These are phyloP conservation scores for Tromatobia lineatoria DNA, from an alignment of 2,888 invertebrate species.

Conservation along the genomic window DNA sequence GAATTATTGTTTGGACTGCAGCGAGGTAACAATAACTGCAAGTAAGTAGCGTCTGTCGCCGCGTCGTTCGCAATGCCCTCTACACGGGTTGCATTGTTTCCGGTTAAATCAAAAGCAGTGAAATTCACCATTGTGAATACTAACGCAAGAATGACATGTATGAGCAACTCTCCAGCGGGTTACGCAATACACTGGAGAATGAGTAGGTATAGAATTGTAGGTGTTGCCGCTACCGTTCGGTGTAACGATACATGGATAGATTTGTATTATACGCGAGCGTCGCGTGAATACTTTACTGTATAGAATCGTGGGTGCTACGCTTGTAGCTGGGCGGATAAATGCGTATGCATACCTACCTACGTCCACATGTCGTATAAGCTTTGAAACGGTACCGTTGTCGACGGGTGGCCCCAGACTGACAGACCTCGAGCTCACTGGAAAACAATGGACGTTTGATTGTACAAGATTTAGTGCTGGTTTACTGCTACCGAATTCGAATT, in stretches of 20 bases:
- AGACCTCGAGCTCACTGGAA: slow-evolving; percentile 71
- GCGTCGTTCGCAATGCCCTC: slow-evolving; percentile 9
- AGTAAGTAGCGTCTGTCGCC: slow-evolving; percentile 77
- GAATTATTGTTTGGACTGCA: slow-evolving; percentile 72
- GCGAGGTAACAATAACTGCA: slow-evolving; percentile 66
- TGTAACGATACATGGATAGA: slow-evolving; percentile 56
- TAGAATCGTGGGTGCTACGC: slow-evolving; percentile 35
- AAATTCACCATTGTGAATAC: slow-evolving; percentile 78
- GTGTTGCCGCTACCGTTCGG: slow-evolving; percentile 27
- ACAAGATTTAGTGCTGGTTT: slow-evolving; percentile 82
- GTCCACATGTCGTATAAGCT: slow-evolving; percentile 56
- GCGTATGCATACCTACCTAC: slow-evolving; percentile 36
- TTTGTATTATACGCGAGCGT: slow-evolving; percentile 19
- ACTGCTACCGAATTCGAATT: slow-evolving; percentile 81
- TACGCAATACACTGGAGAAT: slow-evolving; percentile 31
- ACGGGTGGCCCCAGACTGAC: slow-evolving; percentile 74
- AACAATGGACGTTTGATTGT: slow-evolving; percentile 81
- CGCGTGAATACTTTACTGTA: slow-evolving; percentile 48
- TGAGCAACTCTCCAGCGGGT: slow-evolving; percentile 42
- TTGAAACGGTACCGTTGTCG: slow-evolving; percentile 76
- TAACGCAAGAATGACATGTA: slow-evolving; percentile 1
- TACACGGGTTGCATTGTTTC: slow-evolving; percentile 73
- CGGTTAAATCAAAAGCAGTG: slow-evolving; percentile 81
- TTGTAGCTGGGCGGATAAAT: slow-evolving; percentile 11
- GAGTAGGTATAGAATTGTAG: slow-evolving; percentile 27